Percentiles rank a stretch among this genome's conserved stretches.
These are phyloP conservation scores for Macheiramphus alcinus DNA, from an alignment of 2,113 vertebrate genomes.

Conservation along the genomic window DNA sequence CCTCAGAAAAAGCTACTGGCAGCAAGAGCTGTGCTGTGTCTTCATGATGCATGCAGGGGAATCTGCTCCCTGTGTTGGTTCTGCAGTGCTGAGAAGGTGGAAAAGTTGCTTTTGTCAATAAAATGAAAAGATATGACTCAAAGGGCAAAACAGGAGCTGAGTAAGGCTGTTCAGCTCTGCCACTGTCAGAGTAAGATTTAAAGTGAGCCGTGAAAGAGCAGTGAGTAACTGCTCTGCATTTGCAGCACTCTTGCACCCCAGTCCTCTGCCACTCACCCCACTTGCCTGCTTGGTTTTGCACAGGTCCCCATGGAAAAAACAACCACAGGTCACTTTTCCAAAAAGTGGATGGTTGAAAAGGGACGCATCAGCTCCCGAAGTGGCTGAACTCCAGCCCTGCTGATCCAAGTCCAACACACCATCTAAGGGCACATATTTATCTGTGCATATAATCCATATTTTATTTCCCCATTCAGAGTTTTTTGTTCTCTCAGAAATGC, in stretches of 20 bases:
- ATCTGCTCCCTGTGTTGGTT: neutral
- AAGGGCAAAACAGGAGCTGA: neutral
- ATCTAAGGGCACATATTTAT: rapidly evolving
- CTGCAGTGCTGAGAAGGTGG: neutral
- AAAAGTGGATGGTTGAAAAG: rapidly evolving
- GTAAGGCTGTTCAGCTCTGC: neutral
- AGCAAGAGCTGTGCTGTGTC: neutral
- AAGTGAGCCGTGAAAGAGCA: neutral
- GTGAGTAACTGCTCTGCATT: neutral
- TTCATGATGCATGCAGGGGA: neutral
- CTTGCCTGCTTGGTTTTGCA: neutral
- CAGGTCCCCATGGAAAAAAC: rapidly evolving
- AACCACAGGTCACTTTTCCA: rapidly evolving
- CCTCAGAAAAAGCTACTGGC: neutral
- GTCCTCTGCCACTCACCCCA: neutral
- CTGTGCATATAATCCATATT: rapidly evolving
- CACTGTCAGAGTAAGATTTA: neutral
- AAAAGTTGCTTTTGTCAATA: conserved; percentile 9
- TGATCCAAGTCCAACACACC: neutral
- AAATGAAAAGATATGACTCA: neutral
- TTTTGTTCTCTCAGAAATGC: neutral
- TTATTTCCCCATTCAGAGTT: neutral
- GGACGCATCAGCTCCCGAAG: neutral
- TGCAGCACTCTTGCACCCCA: rapidly evolving
- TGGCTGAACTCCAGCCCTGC: neutral